These are phyloP conservation scores for Melanerpes aurifrons DNA, from an alignment of 2,113 vertebrate species.

Conservation along the genomic window DNA sequence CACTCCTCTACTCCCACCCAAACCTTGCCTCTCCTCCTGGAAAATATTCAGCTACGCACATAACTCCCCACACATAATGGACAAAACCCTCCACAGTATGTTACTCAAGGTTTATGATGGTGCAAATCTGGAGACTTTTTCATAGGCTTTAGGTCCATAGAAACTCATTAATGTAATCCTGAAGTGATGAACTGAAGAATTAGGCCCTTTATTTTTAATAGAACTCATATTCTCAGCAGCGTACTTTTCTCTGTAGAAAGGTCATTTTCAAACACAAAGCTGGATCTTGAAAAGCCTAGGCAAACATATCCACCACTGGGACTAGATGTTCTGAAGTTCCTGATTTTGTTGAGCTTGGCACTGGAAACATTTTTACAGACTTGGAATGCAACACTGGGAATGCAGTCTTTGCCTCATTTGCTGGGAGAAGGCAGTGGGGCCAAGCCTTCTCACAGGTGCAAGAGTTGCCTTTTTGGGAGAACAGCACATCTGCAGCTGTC, in stretches of 20 bases:
- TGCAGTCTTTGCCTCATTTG: background rate
- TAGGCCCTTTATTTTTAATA: slow-evolving; percentile 20
- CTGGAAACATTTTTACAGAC: background rate
- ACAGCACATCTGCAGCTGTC: background rate
- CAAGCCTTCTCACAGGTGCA: background rate
- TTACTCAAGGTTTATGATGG: background rate
- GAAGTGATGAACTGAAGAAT: background rate
- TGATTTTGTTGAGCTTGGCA: background rate
- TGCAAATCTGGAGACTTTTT: background rate
- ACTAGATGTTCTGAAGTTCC: background rate
- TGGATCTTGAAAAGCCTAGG: background rate
- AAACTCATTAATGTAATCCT: slow-evolving; percentile 12
- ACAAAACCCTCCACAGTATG: background rate
- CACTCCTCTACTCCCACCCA: background rate
- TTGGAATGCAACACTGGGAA: background rate
- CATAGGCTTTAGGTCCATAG: background rate
- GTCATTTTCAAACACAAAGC: background rate
- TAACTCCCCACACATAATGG: background rate
- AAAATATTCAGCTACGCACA: background rate
- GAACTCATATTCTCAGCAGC: background rate
- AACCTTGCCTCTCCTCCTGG: background rate
- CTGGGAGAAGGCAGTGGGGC: fast-evolving
- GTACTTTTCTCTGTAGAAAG: background rate
- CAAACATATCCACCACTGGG: fast-evolving
- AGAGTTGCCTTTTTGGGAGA: background rate